Evolutionary conservation across 2,797 vertebrate genomes (phyloP), one percentile per base, ranked within the genome.

Genomic region (Manis javanica): DNA sequence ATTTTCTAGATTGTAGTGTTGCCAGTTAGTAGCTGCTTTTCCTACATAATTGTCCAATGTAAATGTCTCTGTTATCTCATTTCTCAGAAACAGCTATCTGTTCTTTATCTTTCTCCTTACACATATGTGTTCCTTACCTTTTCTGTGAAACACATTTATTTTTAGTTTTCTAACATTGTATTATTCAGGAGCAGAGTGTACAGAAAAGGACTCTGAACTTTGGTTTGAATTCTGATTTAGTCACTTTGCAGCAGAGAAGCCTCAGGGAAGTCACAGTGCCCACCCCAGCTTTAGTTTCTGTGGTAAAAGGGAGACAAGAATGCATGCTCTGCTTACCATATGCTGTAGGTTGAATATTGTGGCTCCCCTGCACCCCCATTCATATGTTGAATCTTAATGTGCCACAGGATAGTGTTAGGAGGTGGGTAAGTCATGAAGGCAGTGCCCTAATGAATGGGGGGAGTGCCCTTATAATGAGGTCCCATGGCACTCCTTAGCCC

Each of bases 1-100:
- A 81, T 55, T 51, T 96, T 92, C 78, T 88, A 83, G 87, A 92
- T 10, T 46, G 42, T 46, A 87, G 88, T 82, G 31, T 89, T 91
- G 66, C 34, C 64, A 37, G 13, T 74, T 77, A 49, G 64, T 84
- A 61, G 61, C 29, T 96, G 57, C 59, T 81, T 94, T 91, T 77
- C 66, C 94, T 39, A 39, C 14, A 42, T 42, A 90, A 1, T 59
- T 71, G 6, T 90, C 78, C 31, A 63, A 4, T 78, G 24, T 69
- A 95, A 92, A 84, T 89, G 87, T 24, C 55, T 66, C 55, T 81
- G 19, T 64, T 90, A 24, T 90, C 29, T 57, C 46, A 92, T 81
- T 57, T 63, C n/a, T 68, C 46, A 42, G 8, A 16, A 51, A 34
- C 69, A 13, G 2, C 26, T 87, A 29, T 77, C 34, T 59, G 14